Conservation (phyloP, 2,113 vertebrate species). For the Urocolius indicus region DNA sequence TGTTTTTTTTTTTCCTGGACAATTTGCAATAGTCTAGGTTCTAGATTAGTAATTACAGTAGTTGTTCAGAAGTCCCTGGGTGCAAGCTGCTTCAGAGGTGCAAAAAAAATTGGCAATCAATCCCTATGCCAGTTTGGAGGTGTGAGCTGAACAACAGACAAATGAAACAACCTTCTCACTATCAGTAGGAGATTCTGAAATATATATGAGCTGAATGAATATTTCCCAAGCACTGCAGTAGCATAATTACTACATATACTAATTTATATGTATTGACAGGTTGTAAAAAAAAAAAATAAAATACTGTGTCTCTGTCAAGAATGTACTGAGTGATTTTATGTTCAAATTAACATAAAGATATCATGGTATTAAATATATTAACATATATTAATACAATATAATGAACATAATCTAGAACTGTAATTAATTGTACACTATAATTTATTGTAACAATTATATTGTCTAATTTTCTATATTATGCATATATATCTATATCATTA, state of each 20-base stretch:
- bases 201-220: neutral
- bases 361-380: too few species aligned
- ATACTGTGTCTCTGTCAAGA: neutral
- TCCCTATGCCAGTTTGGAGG: neutral
- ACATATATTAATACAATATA: too few species aligned
- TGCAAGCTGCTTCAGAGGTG: neutral
- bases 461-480: too few species aligned
- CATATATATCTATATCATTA: too few species aligned
- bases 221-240: neutral
- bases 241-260: neutral
- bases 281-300: neutral
- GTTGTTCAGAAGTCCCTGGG: neutral
- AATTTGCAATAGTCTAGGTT: slow-evolving; percentile 24
- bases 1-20: neutral
- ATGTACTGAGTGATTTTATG: neutral
- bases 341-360: neutral
- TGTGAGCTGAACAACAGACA: neutral
- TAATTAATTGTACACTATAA: too few species aligned
- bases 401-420: too few species aligned
- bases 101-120: neutral
- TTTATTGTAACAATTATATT: too few species aligned
- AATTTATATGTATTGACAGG: neutral
- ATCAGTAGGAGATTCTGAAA: neutral
- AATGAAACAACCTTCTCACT: neutral
- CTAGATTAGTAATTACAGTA: slow-evolving; percentile 21